These are phyloP conservation scores for Phocoena sinus DNA, from an alignment of 2,113 vertebrate genomes.

Conservation along the genomic window DNA sequence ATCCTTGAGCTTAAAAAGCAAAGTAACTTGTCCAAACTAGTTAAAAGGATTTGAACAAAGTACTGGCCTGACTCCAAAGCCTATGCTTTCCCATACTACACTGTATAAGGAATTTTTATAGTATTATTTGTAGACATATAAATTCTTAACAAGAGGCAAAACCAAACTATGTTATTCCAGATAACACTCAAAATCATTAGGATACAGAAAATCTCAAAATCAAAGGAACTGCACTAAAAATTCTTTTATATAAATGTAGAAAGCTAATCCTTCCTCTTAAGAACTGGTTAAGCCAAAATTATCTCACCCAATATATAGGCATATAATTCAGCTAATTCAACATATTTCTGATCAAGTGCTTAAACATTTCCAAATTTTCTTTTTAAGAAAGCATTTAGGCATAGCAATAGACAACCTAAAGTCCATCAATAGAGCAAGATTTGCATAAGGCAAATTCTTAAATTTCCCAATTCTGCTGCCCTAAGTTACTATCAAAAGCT, in stretches of 20 bases:
- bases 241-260: neutral
- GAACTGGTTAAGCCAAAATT: neutral
- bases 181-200: neutral
- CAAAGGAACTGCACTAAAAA: neutral
- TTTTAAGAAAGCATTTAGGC: neutral
- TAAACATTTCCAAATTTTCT: neutral
- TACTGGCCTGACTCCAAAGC: neutral
- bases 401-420: neutral
- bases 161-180: neutral
- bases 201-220: neutral
- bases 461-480: neutral
- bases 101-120: neutral
- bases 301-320: neutral
- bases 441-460: neutral
- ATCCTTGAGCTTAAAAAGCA: neutral
- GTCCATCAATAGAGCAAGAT: neutral
- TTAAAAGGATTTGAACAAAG: neutral
- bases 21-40: conserved; percentile 8
- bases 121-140: neutral
- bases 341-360: neutral
- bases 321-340: neutral
- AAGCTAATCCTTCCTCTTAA: neutral
- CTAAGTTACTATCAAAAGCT: neutral
- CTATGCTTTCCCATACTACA: neutral
- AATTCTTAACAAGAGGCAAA: neutral